Conservation (phyloP, 2,113 vertebrate species). For the Amia ocellicauda region DNA sequence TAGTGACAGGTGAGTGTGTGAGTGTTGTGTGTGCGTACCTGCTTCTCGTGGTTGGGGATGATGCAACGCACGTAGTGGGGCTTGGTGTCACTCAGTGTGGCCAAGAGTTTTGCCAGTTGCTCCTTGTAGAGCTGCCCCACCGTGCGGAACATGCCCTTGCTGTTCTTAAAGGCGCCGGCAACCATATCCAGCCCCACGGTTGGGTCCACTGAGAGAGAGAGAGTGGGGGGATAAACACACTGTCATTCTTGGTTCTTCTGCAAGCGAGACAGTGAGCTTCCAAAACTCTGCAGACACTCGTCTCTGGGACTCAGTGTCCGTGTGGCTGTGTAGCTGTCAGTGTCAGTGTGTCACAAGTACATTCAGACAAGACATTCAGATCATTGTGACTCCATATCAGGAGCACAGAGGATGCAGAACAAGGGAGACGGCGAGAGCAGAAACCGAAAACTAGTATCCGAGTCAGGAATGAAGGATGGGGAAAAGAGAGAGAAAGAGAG, state of each 20-base stretch:
- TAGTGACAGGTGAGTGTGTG: no score
- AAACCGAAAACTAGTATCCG: no score
- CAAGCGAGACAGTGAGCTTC: no score
- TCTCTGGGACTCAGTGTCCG: no score
- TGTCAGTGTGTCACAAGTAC: no score
- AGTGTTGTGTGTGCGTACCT: slow-evolving; percentile 62
- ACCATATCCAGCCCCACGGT: slow-evolving; percentile 97
- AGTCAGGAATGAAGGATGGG: background rate
- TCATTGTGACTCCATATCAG: no score
- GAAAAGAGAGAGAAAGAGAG: no score
- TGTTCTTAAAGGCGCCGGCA: slow-evolving; percentile 91
- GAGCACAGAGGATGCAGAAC: no score
- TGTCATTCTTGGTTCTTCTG: background rate
- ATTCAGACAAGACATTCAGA: no score
- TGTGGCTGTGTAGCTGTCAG: no score
- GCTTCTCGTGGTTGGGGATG: slow-evolving; percentile 98
- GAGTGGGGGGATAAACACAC: background rate
- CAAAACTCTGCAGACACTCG: no score
- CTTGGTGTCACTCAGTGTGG: slow-evolving; percentile 93
- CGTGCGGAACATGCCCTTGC: slow-evolving; percentile 97
- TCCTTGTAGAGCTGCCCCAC: slow-evolving; percentile 98
- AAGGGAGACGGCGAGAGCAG: no score
- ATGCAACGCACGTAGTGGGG: slow-evolving; percentile 98
- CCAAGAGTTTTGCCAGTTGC: slow-evolving; percentile 95
- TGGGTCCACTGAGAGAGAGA: slow-evolving; percentile 79